Conservation (phyloP, 2,113 vertebrate genomes). For the Podarcis cretensis region DNA sequence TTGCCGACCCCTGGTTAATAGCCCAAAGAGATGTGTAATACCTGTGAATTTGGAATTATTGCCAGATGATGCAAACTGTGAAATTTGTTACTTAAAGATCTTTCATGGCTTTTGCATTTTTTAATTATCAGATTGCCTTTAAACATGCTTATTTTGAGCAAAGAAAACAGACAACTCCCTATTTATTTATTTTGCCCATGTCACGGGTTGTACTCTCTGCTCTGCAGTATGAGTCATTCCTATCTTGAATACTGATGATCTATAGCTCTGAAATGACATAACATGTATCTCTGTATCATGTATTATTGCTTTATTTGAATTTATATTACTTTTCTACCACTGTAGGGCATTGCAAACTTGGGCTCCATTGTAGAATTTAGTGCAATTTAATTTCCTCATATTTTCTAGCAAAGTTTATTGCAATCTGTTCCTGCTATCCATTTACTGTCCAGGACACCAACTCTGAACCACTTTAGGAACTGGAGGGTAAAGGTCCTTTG, state of each 20-base stretch:
- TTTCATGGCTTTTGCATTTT: background rate
- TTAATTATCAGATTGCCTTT: background rate
- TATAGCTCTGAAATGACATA: background rate
- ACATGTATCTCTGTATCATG: background rate
- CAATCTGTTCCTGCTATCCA: background rate
- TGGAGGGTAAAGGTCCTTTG: background rate
- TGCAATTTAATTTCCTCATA: slow-evolving; percentile 11
- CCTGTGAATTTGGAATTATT: background rate
- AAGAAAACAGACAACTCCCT: background rate
- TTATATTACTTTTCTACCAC: background rate
- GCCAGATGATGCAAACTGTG: background rate
- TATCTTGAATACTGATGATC: background rate
- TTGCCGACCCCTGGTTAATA: too few relatives aligned
- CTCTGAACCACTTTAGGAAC: background rate
- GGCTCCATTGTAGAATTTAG: background rate
- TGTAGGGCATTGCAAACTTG: background rate
- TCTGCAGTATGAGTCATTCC: background rate
- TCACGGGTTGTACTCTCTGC: background rate
- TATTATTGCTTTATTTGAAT: slow-evolving; percentile 13
- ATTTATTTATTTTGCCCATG: background rate
- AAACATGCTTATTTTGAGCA: background rate
- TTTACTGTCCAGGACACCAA: background rate
- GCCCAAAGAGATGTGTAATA: background rate
- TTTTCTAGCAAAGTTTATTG: background rate
- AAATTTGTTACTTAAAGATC: background rate